These are phyloP conservation scores for Antheraea mylitta DNA, from an alignment of 1,140 invertebrate genomes.

Conservation along the genomic window DNA sequence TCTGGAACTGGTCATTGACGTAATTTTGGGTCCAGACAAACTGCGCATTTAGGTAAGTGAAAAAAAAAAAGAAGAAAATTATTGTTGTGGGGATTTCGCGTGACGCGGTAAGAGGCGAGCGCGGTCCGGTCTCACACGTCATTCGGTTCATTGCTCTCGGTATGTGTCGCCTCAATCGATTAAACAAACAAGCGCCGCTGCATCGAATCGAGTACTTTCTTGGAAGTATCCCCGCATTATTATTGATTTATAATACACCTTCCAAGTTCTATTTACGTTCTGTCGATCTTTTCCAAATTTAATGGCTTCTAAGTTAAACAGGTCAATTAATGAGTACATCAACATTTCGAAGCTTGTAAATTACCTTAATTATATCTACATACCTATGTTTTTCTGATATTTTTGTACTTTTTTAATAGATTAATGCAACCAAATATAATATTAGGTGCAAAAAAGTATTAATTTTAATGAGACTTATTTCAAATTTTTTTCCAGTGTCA, in stretches of 20 bases:
- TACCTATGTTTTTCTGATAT: too few species aligned
- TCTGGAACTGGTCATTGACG: background rate
- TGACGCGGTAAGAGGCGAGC: slow-evolving; percentile 31
- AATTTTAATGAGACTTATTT: too few species aligned
- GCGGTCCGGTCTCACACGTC: slow-evolving; percentile 28
- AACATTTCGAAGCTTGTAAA: background rate
- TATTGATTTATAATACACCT: background rate
- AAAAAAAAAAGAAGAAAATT: slow-evolving; percentile 10
- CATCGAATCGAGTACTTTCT: slow-evolving; percentile 20
- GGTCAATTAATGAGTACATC: background rate
- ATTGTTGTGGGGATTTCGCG: slow-evolving; percentile 18
- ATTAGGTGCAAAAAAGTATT: too few species aligned
- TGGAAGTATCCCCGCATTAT: slow-evolving; percentile 9
- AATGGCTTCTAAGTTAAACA: background rate
- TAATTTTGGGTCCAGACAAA: slow-evolving; percentile 3
- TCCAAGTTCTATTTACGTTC: slow-evolving; percentile 5
- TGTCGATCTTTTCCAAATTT: background rate
- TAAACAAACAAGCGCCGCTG: slow-evolving; percentile 35
- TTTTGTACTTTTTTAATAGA: too few species aligned
- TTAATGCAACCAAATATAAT: too few species aligned
- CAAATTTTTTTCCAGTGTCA: too few species aligned
- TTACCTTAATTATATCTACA: background rate
- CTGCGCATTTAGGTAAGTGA: background rate
- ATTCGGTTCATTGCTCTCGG: slow-evolving; percentile 37
- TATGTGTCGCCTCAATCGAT: slow-evolving; percentile 35